Percentiles rank a stretch among this genome's conserved stretches.
Evolutionary conservation across 2,113 vertebrate genomes (phyloP).

Genomic region (Tupaia chinensis): DNA sequence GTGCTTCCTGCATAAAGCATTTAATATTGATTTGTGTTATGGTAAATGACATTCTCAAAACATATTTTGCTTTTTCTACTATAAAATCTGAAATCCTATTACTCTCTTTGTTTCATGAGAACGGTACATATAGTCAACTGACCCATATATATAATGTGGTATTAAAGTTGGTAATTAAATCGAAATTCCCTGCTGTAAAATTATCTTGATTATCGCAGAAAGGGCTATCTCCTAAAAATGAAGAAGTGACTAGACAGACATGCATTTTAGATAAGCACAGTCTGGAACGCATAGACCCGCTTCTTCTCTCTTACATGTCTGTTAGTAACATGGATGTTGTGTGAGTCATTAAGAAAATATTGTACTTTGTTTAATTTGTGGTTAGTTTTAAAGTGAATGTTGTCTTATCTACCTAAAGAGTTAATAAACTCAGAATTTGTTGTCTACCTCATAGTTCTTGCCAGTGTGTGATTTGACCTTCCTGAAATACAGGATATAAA

Average conservation of each 20-base stretch:
- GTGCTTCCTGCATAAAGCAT: slow-evolving; percentile 90
- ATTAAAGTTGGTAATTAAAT: slow-evolving; percentile 80
- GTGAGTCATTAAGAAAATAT: slow-evolving; percentile 14
- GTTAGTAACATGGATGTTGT: neutral
- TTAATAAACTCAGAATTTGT: slow-evolving; percentile 61
- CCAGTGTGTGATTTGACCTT: slow-evolving; percentile 59
- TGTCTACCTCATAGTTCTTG: neutral
- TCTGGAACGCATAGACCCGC: neutral
- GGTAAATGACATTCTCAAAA: slow-evolving; percentile 87
- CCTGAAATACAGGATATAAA: slow-evolving; percentile 6
- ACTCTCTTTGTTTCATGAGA: slow-evolving; percentile 82
- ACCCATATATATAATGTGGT: slow-evolving; percentile 80
- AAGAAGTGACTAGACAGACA: slow-evolving; percentile 40
- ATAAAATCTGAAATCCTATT: slow-evolving; percentile 87
- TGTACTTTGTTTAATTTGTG: slow-evolving; percentile 55
- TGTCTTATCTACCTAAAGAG: slow-evolving; percentile 27
- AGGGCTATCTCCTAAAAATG: slow-evolving; percentile 54
- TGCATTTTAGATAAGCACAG: slow-evolving; percentile 54
- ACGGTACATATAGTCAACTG: slow-evolving; percentile 79
- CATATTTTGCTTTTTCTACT: slow-evolving; percentile 86
- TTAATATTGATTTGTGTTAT: slow-evolving; percentile 90
- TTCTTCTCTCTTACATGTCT: neutral
- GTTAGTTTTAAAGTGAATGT: slow-evolving; percentile 48
- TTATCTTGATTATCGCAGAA: slow-evolving; percentile 68
- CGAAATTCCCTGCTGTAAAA: slow-evolving; percentile 76